phyloP scores from a whole-genome alignment of 1,140 invertebrate genomes.

The Papilio helenus region DNA sequence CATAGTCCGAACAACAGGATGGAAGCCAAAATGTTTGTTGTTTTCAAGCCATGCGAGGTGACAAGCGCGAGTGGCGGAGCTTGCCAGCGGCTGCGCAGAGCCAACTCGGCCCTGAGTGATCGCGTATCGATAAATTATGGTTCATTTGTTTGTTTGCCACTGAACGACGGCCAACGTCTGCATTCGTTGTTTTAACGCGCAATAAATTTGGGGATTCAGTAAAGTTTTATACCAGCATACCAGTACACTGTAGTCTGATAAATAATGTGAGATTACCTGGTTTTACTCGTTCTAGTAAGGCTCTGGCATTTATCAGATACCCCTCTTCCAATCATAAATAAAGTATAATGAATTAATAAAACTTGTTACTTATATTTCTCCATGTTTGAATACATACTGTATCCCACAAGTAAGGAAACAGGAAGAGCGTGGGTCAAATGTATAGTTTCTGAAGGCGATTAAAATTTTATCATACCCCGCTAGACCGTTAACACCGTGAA shows the following conservation, averaged over 20 bases:
- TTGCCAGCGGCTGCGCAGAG: conserved; percentile 12
- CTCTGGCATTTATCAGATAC: conserved; percentile 3
- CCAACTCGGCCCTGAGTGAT: conserved; percentile 32
- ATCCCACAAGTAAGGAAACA: conserved; percentile 14
- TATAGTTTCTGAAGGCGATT: conserved; percentile 25
- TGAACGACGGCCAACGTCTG: conserved; percentile 26
- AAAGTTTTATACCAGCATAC: conserved; percentile 24
- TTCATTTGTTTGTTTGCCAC: conserved; percentile 35
- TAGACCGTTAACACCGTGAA: conserved; percentile 42
- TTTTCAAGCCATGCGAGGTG: conserved; percentile 18
- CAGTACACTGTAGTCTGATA: not conserved
- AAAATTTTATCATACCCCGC: conserved; percentile 33
- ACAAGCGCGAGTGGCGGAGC: not conserved
- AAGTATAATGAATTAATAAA: not conserved
- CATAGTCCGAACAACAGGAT: conserved; percentile 7
- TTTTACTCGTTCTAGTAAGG: not conserved
- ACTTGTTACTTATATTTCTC: not conserved
- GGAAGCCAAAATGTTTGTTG: conserved; percentile 22
- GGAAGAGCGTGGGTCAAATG: conserved; percentile 21
- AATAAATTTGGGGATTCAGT: conserved; percentile 29
- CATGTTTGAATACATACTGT: no score
- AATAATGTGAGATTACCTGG: not conserved
- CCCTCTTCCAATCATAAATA: not conserved
- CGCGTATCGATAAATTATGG: conserved; percentile 35
- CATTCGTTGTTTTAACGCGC: conserved; percentile 29